Evolutionary conservation across 2,888 invertebrate genomes (phyloP), one percentile per base, ranked within the genome.

Genomic region (Rugalucina vietnamica): DNA sequence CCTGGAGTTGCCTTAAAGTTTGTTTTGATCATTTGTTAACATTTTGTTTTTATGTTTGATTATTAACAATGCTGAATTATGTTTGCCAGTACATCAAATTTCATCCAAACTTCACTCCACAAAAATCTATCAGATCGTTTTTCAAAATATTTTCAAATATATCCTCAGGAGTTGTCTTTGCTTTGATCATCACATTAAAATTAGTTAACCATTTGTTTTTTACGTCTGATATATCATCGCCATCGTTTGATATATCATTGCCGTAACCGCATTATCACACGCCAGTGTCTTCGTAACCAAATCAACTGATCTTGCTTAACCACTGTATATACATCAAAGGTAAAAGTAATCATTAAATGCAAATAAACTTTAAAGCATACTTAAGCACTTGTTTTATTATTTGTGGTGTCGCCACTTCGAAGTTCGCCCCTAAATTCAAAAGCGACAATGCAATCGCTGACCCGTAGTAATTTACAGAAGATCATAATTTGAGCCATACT

Each of bases 291-390:
- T 34, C 65, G 3, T 2, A 34, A 29, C 34, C 32, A 34, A 65
- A 65, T 65, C 65, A 65, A 12, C 34, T 5, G 65, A 65, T 65
- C 65, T 65, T 65, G 14, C 21, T 18, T 65, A 65, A 34, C 65
- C 29, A 65, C 34, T 18, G 18, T 65, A 34, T 24, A 3, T 65
- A 65, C 29, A 65, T 65, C 65, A 65, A 65, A 65, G 65, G 18
- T 18, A 65, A 12, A 14, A 34, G 10, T 65, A 65, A 65, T 65
- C 65, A 65, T 65, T 65, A 65, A 65, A 65, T 65, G 65, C 34
- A 65, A 65, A 65, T 65, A 65, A 34, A 65, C 65, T 3, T 65
- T 65, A 65, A 65, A 65, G 34, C 65, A 65, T 65, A 65, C 34
- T 65, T 34, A 65, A 34, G 32, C 5, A 10, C 21, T 10, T 21